Evolutionary conservation across 2,113 vertebrate genomes (phyloP).

Genomic region (Laterallus jamaicensis): DNA sequence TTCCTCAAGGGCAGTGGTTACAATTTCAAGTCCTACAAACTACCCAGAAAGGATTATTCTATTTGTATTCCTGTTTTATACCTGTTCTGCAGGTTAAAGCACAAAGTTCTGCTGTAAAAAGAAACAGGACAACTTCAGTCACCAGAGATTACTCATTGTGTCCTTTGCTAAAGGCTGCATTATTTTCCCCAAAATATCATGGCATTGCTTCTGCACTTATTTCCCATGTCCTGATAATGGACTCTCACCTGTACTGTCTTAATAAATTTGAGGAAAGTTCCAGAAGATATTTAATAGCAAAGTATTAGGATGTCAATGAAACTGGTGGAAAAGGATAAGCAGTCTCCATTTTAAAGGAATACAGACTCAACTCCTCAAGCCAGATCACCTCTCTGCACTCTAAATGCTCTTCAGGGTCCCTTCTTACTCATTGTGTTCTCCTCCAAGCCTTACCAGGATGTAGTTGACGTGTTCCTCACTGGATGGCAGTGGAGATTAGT

Average conservation of each 20-base stretch:
- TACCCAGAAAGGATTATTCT: neutral
- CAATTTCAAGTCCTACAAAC: neutral
- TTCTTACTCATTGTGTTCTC: neutral
- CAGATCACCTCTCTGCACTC: neutral
- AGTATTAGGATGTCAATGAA: neutral
- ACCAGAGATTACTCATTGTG: neutral
- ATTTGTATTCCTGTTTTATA: neutral
- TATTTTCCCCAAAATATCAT: neutral
- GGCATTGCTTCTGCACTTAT: neutral
- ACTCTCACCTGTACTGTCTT: neutral
- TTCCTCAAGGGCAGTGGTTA: neutral
- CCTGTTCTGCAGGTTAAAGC: neutral
- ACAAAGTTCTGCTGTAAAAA: neutral
- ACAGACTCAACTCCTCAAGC: neutral
- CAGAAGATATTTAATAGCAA: neutral
- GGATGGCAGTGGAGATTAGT: neutral
- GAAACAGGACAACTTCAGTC: neutral
- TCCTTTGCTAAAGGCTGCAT: neutral
- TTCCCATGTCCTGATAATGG: neutral
- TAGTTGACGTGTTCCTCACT: neutral
- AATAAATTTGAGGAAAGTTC: neutral
- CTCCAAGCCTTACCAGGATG: neutral
- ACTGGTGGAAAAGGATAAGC: neutral
- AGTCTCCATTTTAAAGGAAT: neutral
- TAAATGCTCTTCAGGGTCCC: neutral